Percentiles rank a stretch among this genome's conserved stretches.
Evolutionary conservation across 1,140 invertebrate species (phyloP).

Genomic region (Schlechtendalia chinensis): DNA sequence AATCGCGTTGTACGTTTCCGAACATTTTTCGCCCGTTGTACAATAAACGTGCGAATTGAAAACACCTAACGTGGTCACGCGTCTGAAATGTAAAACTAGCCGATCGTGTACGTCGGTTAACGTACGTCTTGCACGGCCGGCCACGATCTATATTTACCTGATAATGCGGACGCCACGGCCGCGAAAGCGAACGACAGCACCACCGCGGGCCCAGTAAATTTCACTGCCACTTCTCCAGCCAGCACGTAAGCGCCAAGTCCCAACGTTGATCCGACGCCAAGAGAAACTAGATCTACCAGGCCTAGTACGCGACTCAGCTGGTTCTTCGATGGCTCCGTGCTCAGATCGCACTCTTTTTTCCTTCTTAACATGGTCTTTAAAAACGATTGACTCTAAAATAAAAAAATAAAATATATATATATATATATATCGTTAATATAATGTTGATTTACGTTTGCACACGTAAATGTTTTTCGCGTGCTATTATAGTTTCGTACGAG

Average conservation of each 20-base stretch:
- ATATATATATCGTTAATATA: too few species aligned
- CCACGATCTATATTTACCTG: slow-evolving; percentile 63
- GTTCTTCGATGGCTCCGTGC: slow-evolving; percentile 26
- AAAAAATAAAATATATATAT: background rate
- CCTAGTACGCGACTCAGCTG: slow-evolving; percentile 72
- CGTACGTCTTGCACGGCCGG: too few species aligned
- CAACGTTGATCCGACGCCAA: slow-evolving; percentile 84
- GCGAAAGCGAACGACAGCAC: slow-evolving; percentile 85
- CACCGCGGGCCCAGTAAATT: slow-evolving; percentile 81
- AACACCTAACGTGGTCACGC: too few species aligned
- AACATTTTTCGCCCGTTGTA: too few species aligned
- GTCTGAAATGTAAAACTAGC: too few species aligned
- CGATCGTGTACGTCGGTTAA: too few species aligned
- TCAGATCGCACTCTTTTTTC: slow-evolving; percentile 27
- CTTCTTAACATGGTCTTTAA: slow-evolving; percentile 13
- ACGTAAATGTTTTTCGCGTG: too few species aligned
- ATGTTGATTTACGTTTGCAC: too few species aligned
- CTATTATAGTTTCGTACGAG: too few species aligned
- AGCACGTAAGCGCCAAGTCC: slow-evolving; percentile 92
- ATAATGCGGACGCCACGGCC: slow-evolving; percentile 82
- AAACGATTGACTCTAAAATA: background rate
- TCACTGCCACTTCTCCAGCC: slow-evolving; percentile 83
- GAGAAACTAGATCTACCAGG: slow-evolving; percentile 73
- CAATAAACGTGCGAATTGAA: too few species aligned
- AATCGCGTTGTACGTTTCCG: too few species aligned